phyloP scores from a whole-genome alignment of 2,113 vertebrate genomes.

The Lepus timidus region DNA sequence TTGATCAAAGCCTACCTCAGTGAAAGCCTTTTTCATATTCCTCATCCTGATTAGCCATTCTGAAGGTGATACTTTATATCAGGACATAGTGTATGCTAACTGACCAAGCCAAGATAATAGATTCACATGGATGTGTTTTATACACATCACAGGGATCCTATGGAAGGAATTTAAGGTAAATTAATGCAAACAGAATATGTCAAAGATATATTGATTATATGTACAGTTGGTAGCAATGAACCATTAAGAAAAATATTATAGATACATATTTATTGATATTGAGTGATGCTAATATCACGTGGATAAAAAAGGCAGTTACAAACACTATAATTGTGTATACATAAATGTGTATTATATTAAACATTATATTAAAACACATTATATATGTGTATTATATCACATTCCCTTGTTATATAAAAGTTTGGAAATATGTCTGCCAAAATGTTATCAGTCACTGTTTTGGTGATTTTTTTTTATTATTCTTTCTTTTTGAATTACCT shows the following conservation, averaged over 20 bases:
- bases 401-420: background rate
- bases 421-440: background rate
- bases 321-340: background rate
- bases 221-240: background rate
- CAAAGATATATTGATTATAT: background rate
- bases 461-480: background rate
- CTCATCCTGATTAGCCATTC: background rate
- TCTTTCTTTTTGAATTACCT: background rate
- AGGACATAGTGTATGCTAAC: background rate
- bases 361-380: no score
- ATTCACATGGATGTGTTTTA: background rate
- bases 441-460: background rate
- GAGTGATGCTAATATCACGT: background rate
- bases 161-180: background rate
- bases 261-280: background rate
- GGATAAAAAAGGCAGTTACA: background rate
- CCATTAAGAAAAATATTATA: background rate
- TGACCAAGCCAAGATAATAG: background rate
- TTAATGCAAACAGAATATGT: background rate
- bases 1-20: background rate
- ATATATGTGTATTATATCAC: background rate
- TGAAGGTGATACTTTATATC: background rate
- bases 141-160: background rate
- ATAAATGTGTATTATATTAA: background rate
- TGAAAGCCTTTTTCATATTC: background rate